Evolutionary conservation across 2,888 invertebrate species (phyloP).

Genomic region (Pseudoips prasinana): DNA sequence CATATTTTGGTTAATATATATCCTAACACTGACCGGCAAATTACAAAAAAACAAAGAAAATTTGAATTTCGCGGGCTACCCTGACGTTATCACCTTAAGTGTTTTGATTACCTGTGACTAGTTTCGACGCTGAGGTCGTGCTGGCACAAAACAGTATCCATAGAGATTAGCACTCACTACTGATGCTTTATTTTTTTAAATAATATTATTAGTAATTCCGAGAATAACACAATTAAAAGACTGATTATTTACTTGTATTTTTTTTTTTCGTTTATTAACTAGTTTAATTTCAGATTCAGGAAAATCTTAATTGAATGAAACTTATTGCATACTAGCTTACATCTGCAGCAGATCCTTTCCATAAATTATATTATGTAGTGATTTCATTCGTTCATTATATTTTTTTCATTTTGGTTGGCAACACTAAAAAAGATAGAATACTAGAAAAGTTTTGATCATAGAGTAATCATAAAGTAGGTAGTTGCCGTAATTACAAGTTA

Average conservation of each 20-base stretch:
- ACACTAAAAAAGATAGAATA: conserved; percentile 1
- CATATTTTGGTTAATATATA: conserved; percentile 11
- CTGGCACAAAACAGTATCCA: conserved; percentile 9
- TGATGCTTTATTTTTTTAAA: conserved; percentile 9
- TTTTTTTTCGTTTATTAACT: conserved; percentile 10
- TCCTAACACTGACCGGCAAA: conserved; percentile 8
- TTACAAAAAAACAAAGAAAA: conserved; percentile 9
- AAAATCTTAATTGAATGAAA: conserved; percentile 3
- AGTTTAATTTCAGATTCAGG: conserved; percentile 4
- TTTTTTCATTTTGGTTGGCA: conserved; percentile 1
- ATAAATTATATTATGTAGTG: conserved; percentile 1
- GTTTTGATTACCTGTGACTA: conserved; percentile 12
- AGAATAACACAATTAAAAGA: conserved; percentile 14
- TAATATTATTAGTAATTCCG: conserved; percentile 7
- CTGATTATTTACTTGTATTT: conserved; percentile 11
- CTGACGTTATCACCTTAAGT: conserved; percentile 9
- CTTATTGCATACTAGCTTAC: conserved; percentile 1
- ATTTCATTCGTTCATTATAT: conserved; percentile 1
- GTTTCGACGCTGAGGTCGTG: conserved; percentile 12
- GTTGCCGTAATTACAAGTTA: conserved; percentile 1
- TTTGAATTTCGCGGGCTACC: conserved; percentile 5
- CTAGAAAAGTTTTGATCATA: conserved; percentile 1
- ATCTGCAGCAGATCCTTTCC: conserved; percentile 1
- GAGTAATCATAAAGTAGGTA: conserved; percentile 1
- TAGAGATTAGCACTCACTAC: conserved; percentile 9